Percentiles rank a stretch among this genome's conserved stretches.
These are phyloP conservation scores for Halcyon senegalensis DNA, from an alignment of 2,113 vertebrate genomes.

Conservation along the genomic window DNA sequence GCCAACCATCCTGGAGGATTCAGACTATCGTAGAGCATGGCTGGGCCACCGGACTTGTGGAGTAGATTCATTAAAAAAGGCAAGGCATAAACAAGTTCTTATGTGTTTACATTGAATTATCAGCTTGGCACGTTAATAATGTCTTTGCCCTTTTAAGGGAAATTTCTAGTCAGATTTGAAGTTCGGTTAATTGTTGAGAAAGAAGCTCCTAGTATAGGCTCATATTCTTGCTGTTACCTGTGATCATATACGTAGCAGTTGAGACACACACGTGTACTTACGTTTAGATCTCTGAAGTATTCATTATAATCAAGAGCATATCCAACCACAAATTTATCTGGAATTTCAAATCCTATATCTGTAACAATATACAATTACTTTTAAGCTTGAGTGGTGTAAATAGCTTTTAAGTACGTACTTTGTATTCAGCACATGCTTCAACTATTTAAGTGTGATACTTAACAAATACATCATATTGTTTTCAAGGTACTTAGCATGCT, in stretches of 20 bases:
- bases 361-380: not conserved
- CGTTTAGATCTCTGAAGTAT: slow-evolving; percentile 87
- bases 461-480: not conserved
- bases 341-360: slow-evolving; percentile 88
- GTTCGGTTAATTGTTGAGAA: not conserved
- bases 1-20: not conserved
- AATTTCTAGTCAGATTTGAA: not conserved
- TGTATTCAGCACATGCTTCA: not conserved
- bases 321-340: slow-evolving; percentile 84
- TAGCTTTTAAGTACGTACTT: not conserved
- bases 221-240: not conserved
- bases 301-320: slow-evolving; percentile 89
- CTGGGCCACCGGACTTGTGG: not conserved
- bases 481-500: not conserved
- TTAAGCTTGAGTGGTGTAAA: not conserved
- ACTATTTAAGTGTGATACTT: not conserved
- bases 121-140: not conserved
- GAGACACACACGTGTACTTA: slow-evolving; percentile 54
- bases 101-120: not conserved
- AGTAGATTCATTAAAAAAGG: not conserved
- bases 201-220: not conserved
- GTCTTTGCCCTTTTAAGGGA: not conserved
- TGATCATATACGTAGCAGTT: not conserved
- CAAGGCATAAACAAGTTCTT: not conserved
- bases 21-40: not conserved